Conservation (phyloP, 2,888 invertebrate species). For the Stramonita haemastoma region DNA sequence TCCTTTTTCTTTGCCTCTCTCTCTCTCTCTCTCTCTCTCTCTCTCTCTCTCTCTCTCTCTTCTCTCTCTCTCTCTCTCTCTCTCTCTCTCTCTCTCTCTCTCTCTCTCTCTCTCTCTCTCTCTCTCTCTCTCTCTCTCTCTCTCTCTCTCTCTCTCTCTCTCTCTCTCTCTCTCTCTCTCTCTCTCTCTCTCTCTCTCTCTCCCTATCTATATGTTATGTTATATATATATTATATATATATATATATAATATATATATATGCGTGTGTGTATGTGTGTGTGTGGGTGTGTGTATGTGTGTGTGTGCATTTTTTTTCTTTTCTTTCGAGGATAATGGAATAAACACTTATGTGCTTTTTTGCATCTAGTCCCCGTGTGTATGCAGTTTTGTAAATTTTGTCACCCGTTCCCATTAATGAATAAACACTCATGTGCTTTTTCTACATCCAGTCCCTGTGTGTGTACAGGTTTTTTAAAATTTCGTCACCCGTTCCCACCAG, state of each 20-base stretch:
- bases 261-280: neutral
- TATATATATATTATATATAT: too few relatives aligned
- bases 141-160: slow-evolving; percentile 28
- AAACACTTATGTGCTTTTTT: too few relatives aligned
- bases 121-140: slow-evolving; percentile 22
- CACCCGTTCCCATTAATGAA: too few relatives aligned
- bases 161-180: slow-evolving; percentile 17
- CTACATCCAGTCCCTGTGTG: too few relatives aligned
- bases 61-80: neutral
- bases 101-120: slow-evolving; percentile 21
- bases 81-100: neutral
- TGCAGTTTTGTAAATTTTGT: too few relatives aligned
- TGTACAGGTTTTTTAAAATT: too few relatives aligned
- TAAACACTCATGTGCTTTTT: too few relatives aligned
- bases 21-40: neutral
- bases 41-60: neutral
- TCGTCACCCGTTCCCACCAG: too few relatives aligned
- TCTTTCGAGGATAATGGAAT: too few relatives aligned
- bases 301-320: neutral
- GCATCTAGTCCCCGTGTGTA: too few relatives aligned
- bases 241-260: too few relatives aligned
- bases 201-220: neutral
- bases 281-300: neutral
- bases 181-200: slow-evolving; percentile 33
- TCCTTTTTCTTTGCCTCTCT: neutral